Evolutionary conservation across 2,113 vertebrate species (phyloP).

Genomic region (Crotalus tigris): DNA sequence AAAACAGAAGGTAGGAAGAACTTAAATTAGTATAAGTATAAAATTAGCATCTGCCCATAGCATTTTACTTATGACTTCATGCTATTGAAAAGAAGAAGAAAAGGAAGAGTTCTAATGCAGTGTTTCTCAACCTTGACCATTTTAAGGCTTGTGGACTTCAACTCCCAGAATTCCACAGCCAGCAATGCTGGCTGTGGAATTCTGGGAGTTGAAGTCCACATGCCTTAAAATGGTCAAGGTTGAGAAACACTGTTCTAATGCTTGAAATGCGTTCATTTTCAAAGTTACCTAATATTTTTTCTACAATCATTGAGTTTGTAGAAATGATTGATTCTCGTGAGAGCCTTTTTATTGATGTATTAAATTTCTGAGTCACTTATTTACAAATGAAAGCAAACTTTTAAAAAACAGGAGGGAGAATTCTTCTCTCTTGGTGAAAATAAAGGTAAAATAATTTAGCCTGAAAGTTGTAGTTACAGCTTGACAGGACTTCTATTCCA

Average conservation of each 20-base stretch:
- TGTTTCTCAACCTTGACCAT: too few relatives aligned
- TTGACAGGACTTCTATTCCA: background rate
- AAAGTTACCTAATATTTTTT: background rate
- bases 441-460: background rate
- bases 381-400: constrained; percentile 9
- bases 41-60: background rate
- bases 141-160: too few relatives aligned
- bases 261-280: background rate
- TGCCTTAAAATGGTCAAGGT: too few relatives aligned
- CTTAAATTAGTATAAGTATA: background rate
- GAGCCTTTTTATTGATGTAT: background rate
- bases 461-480: background rate
- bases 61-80: background rate
- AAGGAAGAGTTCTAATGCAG: background rate
- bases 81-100: background rate
- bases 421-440: background rate
- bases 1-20: background rate
- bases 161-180: too few relatives aligned
- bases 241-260: too few relatives aligned
- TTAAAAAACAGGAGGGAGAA: background rate
- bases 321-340: background rate
- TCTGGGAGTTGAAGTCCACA: too few relatives aligned
- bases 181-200: too few relatives aligned
- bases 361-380: background rate
- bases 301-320: background rate